Evolutionary conservation across 2,113 vertebrate genomes (phyloP).

Genomic region (Gopherus evgoodei): DNA sequence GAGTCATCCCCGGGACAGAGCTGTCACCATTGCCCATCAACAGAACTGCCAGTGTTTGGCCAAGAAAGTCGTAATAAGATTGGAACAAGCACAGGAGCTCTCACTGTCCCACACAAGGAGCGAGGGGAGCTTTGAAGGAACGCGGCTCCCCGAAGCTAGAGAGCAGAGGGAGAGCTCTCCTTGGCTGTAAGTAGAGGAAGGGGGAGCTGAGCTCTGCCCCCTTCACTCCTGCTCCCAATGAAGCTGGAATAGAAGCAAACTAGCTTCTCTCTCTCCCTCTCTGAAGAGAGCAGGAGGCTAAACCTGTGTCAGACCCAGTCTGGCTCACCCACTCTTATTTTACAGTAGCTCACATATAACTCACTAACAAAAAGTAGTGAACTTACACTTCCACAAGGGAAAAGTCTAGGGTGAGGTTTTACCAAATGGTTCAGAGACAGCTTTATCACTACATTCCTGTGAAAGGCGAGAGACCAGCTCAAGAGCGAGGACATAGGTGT

Average conservation of each 20-base stretch:
- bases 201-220: not conserved
- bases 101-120: not conserved
- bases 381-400: not conserved
- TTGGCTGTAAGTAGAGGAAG: not conserved
- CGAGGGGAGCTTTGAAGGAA: not conserved
- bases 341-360: not conserved
- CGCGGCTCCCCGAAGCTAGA: not conserved
- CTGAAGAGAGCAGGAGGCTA: not conserved
- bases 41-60: not conserved
- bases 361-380: not conserved
- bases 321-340: not conserved
- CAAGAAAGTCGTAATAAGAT: not conserved
- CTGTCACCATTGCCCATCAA: not conserved
- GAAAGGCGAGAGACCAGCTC: not conserved
- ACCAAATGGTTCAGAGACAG: not conserved
- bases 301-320: not conserved
- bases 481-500: not conserved
- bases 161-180: not conserved
- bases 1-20: rapidly evolving
- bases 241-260: not conserved
- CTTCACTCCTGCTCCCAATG: not conserved
- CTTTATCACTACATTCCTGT: not conserved
- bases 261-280: not conserved
- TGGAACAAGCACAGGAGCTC: not conserved
- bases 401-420: not conserved